Conservation (phyloP, 1,140 invertebrate species). For the Coelopa frigida region DNA sequence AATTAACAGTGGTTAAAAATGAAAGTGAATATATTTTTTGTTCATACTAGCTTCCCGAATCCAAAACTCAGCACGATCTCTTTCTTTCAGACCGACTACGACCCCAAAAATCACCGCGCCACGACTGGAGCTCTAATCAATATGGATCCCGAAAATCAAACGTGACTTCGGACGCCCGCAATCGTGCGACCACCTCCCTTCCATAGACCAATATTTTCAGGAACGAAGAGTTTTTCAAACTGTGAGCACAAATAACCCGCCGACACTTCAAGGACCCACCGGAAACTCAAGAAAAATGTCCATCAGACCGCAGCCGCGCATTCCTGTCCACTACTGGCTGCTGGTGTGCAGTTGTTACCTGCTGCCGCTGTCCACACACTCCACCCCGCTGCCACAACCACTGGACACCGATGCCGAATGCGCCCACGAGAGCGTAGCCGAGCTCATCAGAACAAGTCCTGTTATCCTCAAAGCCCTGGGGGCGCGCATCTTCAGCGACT, state of each 20-base stretch:
- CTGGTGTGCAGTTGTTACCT: conserved; percentile 12
- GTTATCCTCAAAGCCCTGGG: conserved; percentile 41
- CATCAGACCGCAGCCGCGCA: conserved; percentile 2
- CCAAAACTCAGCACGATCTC: too few relatives aligned
- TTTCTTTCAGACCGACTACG: neutral
- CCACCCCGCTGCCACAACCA: conserved; percentile 10
- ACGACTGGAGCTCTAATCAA: neutral
- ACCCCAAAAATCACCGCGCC: neutral
- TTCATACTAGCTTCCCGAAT: too few relatives aligned
- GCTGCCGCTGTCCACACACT: conserved; percentile 5
- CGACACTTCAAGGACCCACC: neutral
- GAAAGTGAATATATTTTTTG: too few relatives aligned
- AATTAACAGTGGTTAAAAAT: too few relatives aligned
- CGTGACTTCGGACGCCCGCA: too few relatives aligned
- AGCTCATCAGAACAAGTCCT: conserved; percentile 40
- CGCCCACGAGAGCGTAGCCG: conserved; percentile 35
- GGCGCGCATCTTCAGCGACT: conserved; percentile 33
- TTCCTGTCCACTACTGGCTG: conserved; percentile 14
- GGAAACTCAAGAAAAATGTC: conserved; percentile 5
- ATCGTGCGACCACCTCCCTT: too few relatives aligned
- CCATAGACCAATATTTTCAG: too few relatives aligned
- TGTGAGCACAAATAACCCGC: too few relatives aligned
- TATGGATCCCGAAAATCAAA: conserved; percentile 3
- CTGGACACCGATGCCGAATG: conserved; percentile 13
- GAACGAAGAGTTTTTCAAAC: too few relatives aligned